These are phyloP conservation scores for Drosophila carrolli DNA, from an alignment of 1,140 invertebrate species.

Conservation along the genomic window DNA sequence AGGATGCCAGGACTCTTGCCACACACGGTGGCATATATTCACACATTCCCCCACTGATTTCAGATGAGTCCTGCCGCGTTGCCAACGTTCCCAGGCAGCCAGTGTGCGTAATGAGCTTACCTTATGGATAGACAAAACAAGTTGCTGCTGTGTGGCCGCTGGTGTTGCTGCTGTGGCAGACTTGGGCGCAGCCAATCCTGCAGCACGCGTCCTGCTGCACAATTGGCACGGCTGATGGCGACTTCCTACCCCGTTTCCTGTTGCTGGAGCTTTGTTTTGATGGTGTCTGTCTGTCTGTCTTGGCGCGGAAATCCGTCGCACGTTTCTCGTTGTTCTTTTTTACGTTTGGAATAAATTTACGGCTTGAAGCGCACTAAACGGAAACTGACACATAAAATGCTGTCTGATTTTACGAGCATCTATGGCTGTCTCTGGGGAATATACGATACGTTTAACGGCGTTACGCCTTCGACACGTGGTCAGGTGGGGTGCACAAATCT, in stretches of 20 bases:
- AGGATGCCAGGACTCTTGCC: constrained; percentile 41
- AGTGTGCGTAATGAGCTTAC: constrained; percentile 75
- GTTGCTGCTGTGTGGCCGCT: constrained; percentile 36
- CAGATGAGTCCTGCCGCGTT: constrained; percentile 25
- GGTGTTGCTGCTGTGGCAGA: constrained; percentile 22
- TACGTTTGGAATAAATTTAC: constrained; percentile 58
- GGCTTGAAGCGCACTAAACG: constrained; percentile 61
- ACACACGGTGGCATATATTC: neutral
- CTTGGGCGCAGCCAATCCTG: constrained; percentile 58
- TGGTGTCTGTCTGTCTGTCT: constrained; percentile 45
- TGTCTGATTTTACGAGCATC: constrained; percentile 48
- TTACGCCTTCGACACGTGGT: constrained; percentile 68
- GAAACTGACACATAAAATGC: constrained; percentile 66
- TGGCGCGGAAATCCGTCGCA: constrained; percentile 75
- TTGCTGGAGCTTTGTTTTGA: constrained; percentile 36
- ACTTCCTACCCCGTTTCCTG: constrained; percentile 65
- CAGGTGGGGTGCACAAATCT: constrained; percentile 11
- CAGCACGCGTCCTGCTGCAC: constrained; percentile 70
- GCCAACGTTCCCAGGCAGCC: constrained; percentile 57
- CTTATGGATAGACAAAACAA: constrained; percentile 71
- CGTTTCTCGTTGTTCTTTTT: constrained; percentile 39
- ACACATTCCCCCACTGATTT: neutral
- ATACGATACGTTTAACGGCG: constrained; percentile 24
- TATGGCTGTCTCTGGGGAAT: constrained; percentile 16
- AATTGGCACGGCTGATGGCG: constrained; percentile 65